Evolutionary conservation across 2,888 invertebrate genomes (phyloP), one percentile per base, ranked within the genome.

Genomic region (Gandaritis pyraliata): DNA sequence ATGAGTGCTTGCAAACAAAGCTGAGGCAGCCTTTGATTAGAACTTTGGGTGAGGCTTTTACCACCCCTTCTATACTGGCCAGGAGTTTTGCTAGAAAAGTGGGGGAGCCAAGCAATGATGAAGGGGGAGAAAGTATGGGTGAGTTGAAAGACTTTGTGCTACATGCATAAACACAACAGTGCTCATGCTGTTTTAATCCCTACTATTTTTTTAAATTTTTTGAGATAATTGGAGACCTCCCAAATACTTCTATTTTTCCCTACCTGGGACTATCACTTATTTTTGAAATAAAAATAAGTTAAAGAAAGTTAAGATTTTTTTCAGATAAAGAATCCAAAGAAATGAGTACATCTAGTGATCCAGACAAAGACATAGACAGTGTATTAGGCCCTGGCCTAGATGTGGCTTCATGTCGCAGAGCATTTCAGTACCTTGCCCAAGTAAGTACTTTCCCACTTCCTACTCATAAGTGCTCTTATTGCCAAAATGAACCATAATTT

Each of bases 331-430:
- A 89, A 69, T 85, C 81, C 57, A 82, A 86, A 75, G 88, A 86
- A 61, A 87, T 83, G 85, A 83, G 87, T 72, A 86, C 87, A 39
- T 82, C 87, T 7, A 86, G 86, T 54, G 97, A 98, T 81, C 94
- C 95, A 68, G 98, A 98, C 74, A 98, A 98, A 87, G 98, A 98
- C 79, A 95, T 96, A 74, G 97, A 98, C 76, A 95, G 96, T 74
- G 93, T 94, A 63, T 77, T 90, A 66, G 82, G 94, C 78, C 90
- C 92, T 0, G 93, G 89, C 23, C 92, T 97, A n/a, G 97, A 97
- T 83, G 93, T 96, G 52, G 92, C 93, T 0, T 93, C 96, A 0
- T 94, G 97, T 72, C 93, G 95, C 61, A 91, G 96, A 80, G 95
- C 96, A 10, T 97, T 95, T 78, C 85, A 92, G 54, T 93, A 90